Evolutionary conservation across 1,140 invertebrate species (phyloP).

Genomic region (Drosophila tristis): DNA sequence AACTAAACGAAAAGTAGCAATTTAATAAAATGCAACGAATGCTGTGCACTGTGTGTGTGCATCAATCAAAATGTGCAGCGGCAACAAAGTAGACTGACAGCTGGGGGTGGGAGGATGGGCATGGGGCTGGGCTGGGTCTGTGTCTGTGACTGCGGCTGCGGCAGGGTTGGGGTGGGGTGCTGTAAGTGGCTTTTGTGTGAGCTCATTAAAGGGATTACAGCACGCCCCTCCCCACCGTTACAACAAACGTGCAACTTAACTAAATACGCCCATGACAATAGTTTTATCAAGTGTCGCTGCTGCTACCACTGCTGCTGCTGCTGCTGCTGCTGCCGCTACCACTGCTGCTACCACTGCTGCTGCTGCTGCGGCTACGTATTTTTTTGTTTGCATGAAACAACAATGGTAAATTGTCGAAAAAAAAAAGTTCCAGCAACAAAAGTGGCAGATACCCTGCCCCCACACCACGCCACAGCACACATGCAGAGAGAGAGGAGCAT

Average conservation of each 20-base stretch:
- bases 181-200: conserved; percentile 60
- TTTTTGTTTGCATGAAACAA: conserved; percentile 46
- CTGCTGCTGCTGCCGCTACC: neutral
- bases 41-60: neutral
- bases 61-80: conserved; percentile 48
- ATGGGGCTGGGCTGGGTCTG: no score
- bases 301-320: no score
- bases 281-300: conserved; percentile 48
- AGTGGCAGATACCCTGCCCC: no score
- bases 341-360: conserved; percentile 24
- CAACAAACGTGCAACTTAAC: conserved; percentile 26
- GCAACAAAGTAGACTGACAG: conserved; percentile 17
- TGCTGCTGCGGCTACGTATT: conserved; percentile 4
- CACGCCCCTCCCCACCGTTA: conserved; percentile 6
- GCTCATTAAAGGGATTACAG: conserved; percentile 69
- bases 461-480: no score
- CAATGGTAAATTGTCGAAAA: conserved; percentile 40
- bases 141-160: neutral
- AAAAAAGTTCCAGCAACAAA: conserved; percentile 1
- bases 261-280: conserved; percentile 60
- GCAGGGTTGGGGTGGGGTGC: neutral
- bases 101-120: conserved; percentile 6
- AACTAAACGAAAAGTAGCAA: conserved; percentile 32
- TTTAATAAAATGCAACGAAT: conserved; percentile 29
- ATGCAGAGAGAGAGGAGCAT: no score